phyloP scores from a whole-genome alignment of 2,797 vertebrate species.

The Rhabdomys pumilio region DNA sequence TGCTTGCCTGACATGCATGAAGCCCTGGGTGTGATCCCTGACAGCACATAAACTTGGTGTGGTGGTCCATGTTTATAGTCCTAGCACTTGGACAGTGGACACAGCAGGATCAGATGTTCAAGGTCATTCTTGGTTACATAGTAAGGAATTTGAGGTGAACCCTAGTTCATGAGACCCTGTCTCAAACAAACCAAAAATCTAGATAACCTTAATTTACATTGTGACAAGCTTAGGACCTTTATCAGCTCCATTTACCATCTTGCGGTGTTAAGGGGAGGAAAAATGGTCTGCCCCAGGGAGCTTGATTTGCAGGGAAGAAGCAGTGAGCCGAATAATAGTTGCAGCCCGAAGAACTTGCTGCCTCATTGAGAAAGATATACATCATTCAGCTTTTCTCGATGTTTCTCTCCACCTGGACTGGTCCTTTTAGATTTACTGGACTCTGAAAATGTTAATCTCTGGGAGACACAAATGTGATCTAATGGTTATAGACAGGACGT shows the following conservation, averaged over 20 bases:
- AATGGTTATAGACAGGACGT: background rate
- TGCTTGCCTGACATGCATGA: background rate
- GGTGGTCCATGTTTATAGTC: background rate
- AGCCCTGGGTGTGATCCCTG: background rate
- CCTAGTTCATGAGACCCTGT: background rate
- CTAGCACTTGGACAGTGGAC: background rate
- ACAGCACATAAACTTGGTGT: background rate
- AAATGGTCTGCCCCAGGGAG: background rate
- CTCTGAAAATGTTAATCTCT: slow-evolving; percentile 16
- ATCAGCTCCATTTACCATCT: background rate
- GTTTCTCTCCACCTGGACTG: background rate
- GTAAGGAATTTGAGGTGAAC: background rate
- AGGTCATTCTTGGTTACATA: background rate
- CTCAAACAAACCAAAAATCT: background rate
- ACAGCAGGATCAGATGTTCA: background rate
- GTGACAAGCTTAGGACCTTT: background rate
- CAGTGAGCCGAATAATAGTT: background rate
- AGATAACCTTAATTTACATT: slow-evolving; percentile 6
- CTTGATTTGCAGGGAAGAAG: background rate
- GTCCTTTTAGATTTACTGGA: slow-evolving; percentile 13
- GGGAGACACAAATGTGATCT: background rate
- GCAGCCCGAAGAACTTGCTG: background rate
- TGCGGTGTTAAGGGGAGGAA: background rate
- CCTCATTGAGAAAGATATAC: slow-evolving; percentile 1
- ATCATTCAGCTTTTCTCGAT: background rate